A percentile compares a stretch with the other conserved stretches of the same genome.
These are phyloP conservation scores for Ceratitis capitata DNA, from an alignment of 1,140 invertebrate species.

Conservation along the genomic window DNA sequence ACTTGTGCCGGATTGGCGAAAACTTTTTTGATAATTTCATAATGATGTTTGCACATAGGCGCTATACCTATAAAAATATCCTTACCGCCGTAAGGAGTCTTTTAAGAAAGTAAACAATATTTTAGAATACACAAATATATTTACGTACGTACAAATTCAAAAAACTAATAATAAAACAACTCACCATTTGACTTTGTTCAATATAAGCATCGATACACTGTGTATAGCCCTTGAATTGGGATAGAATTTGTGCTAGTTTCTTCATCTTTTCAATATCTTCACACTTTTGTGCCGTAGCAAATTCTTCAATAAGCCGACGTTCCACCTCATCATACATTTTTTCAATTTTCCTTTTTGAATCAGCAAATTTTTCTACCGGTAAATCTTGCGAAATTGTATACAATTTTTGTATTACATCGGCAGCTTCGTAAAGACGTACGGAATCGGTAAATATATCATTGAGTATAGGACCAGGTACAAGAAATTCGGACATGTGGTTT, in stretches of 20 bases:
- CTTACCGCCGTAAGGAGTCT: conserved; percentile 73
- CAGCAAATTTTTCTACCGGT: conserved; percentile 85
- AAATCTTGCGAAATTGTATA: conserved; percentile 96
- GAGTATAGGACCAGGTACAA: conserved; percentile 84
- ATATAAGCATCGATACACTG: conserved; percentile 97
- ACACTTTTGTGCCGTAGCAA: conserved; percentile 85
- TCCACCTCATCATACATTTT: conserved; percentile 97
- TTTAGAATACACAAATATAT: background rate
- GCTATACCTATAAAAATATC: conserved; percentile 93
- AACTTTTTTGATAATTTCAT: conserved; percentile 89
- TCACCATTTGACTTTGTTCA: conserved; percentile 92
- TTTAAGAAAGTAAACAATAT: background rate
- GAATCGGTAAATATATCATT: conserved; percentile 90
- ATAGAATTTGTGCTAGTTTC: conserved; percentile 88
- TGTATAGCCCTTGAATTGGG: conserved; percentile 96
- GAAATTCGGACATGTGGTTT: conserved; percentile 92
- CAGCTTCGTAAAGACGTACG: conserved; percentile 89
- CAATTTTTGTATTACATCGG: conserved; percentile 98
- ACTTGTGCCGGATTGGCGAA: conserved; percentile 97
- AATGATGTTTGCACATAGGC: conserved; percentile 89
- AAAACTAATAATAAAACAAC: conserved; percentile 37
- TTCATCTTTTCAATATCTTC: conserved; percentile 92
- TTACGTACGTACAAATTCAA: conserved; percentile 1
- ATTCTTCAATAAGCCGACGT: conserved; percentile 92
- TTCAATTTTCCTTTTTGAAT: conserved; percentile 88